Percentiles rank a stretch among this genome's conserved stretches.
phyloP scores from a whole-genome alignment of 1,140 invertebrate species.

The Aleiodes sp. region DNA sequence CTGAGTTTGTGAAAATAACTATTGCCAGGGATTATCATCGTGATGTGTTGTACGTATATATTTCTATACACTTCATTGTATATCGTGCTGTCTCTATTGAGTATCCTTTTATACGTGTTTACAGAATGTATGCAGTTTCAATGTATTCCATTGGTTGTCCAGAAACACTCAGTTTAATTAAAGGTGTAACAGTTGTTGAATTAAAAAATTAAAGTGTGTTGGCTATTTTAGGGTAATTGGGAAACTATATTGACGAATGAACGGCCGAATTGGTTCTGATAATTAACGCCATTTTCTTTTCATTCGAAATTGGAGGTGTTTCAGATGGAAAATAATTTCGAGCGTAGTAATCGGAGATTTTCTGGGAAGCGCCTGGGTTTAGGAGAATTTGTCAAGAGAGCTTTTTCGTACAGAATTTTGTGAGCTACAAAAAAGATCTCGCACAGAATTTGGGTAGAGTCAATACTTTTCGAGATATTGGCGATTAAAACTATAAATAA shows the following conservation, averaged over 20 bases:
- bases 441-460: too few species aligned
- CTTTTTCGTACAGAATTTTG: too few species aligned
- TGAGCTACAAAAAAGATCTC: too few species aligned
- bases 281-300: too few species aligned
- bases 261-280: conserved; percentile 10
- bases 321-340: too few species aligned
- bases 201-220: neutral
- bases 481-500: too few species aligned
- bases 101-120: too few species aligned
- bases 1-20: conserved; percentile 51
- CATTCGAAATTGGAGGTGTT: too few species aligned
- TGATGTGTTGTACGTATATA: conserved; percentile 29
- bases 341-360: too few species aligned
- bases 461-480: too few species aligned
- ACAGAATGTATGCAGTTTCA: neutral
- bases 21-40: conserved; percentile 38
- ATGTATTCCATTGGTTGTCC: conserved; percentile 2
- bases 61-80: neutral
- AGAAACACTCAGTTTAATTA: conserved; percentile 21
- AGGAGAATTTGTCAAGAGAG: too few species aligned
- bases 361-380: too few species aligned
- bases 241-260: neutral
- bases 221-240: conserved; percentile 6
- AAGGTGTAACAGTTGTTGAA: neutral
- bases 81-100: neutral